Evolutionary conservation across 2,797 vertebrate species (phyloP).

Genomic region (Buceros bicornis): DNA sequence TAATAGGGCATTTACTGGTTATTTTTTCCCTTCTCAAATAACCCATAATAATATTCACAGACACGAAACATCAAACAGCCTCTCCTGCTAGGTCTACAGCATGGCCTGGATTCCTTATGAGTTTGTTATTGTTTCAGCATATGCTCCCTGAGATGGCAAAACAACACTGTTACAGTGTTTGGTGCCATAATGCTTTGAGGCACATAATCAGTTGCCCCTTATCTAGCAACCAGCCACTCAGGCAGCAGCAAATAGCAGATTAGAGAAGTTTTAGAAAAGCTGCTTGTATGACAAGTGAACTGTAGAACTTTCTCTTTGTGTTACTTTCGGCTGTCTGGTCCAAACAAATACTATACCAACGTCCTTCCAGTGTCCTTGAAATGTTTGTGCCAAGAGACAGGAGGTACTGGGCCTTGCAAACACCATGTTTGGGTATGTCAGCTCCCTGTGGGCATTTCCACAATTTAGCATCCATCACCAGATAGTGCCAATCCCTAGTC

Average conservation of each 20-base stretch:
- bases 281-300: background rate
- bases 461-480: background rate
- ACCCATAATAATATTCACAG: conserved; percentile 61
- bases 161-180: background rate
- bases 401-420: background rate
- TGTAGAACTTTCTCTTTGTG: background rate
- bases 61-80: conserved; percentile 69
- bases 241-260: background rate
- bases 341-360: background rate
- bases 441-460: background rate
- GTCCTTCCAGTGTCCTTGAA: background rate
- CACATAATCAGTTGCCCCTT: background rate
- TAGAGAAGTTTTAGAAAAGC: background rate
- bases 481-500: background rate
- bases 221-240: background rate
- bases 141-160: background rate
- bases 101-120: conserved; percentile 9
- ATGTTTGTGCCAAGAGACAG: background rate
- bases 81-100: conserved; percentile 33
- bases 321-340: background rate
- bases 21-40: conserved; percentile 59
- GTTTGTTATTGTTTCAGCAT: conserved; percentile 1
- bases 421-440: background rate
- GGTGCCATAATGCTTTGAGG: background rate
- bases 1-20: conserved; percentile 59